These are phyloP conservation scores for Hyphantria cunea DNA, from an alignment of 1,140 invertebrate genomes.

Conservation along the genomic window DNA sequence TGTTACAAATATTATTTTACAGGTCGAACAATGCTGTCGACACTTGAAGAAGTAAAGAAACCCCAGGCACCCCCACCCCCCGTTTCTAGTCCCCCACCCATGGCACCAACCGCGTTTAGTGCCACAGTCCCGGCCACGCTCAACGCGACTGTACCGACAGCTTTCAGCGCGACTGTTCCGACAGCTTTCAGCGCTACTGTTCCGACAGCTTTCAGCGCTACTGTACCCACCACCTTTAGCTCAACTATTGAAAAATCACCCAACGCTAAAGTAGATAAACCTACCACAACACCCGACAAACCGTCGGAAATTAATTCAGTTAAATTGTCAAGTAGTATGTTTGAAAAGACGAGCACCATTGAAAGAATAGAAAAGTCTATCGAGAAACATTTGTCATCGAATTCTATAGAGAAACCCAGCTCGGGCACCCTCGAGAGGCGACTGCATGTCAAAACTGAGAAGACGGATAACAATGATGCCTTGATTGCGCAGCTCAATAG, in stretches of 20 bases:
- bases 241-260: conserved; percentile 41
- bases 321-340: conserved; percentile 40
- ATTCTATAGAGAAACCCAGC: conserved; percentile 36
- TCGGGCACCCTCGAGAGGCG: conserved; percentile 59
- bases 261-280: conserved; percentile 42
- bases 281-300: conserved; percentile 33
- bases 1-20: conserved; percentile 15
- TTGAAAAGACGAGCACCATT: conserved; percentile 43
- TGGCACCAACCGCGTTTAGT: conserved; percentile 39
- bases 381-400: conserved; percentile 35
- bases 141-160: too few species aligned
- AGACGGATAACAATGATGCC: conserved; percentile 48
- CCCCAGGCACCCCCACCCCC: conserved; percentile 48
- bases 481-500: conserved; percentile 69
- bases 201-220: conserved; percentile 26
- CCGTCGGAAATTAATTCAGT: conserved; percentile 40
- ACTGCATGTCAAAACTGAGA: conserved; percentile 39
- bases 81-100: background rate
- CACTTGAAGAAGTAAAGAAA: conserved; percentile 69
- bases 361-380: conserved; percentile 43
- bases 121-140: conserved; percentile 16
- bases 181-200: conserved; percentile 8
- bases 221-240: conserved; percentile 8
- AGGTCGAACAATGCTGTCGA: conserved; percentile 65
- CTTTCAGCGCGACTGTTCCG: conserved; percentile 21